Base-by-base conservation (phyloP, 2,888 invertebrate species). In the Nysson spinosus region DNA sequence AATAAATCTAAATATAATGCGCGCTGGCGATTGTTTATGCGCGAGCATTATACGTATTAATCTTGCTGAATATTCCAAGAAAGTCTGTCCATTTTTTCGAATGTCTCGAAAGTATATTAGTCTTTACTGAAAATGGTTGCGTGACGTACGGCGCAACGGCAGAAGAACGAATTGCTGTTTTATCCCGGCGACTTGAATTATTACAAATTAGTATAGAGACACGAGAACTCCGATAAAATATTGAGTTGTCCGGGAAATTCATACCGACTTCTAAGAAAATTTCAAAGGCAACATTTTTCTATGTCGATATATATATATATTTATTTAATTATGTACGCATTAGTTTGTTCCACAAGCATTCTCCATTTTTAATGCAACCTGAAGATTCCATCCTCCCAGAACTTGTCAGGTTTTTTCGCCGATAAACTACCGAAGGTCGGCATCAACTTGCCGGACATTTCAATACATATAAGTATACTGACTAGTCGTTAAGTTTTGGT, bases 81-180 rank as follows among this genome's bases (percentile, higher is more conserved):
- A 71, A 78, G 72, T 76, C 79, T 78, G 79, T 78, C 78, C 79
- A 79, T 73, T 74, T 77, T 79, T 77, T 79, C 77, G 75, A 79
- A 78, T 72, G 67, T 79, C 70, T 80, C 77, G 79, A 80, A 80
- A 80, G 78, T 79, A 81, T 78, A 78, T 81, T 78, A 77, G 75
- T 74, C 72, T 49, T 64, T 60, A 64, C 54, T 73, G 46, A n/a
- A n/a, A 60, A 62, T 51, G 69, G 76, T 75, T 65, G 58, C 69
- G 76, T 60, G 61, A 40, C 43, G 37, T 51, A 49, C 60, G 35
- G 50, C 62, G 66, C 73, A 73, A 73, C 66, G 69, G 51, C 69
- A 72, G 72, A 72, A 58, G 57, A 74, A 60, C 61, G 57, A 62
- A 58, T 58, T 49, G 39, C 54, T 34, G n/a, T n/a, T 52, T 52